Conservation (phyloP, 1,140 invertebrate genomes). For the Hylyphantes graminicola region DNA sequence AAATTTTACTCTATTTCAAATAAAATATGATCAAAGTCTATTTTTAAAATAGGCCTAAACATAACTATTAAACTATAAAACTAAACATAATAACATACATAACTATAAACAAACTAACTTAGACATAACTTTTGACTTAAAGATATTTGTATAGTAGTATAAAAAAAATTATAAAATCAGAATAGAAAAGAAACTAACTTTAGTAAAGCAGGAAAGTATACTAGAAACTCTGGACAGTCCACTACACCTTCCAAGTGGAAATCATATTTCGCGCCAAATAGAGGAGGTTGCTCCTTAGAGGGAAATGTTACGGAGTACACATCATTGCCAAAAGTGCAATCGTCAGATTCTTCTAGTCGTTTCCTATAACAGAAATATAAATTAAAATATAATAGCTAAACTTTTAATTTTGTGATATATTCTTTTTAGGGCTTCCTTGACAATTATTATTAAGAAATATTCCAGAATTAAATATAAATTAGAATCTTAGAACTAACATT, state of each 20-base stretch:
- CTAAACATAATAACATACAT: background rate
- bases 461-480: too few relatives aligned
- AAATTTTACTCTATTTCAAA: background rate
- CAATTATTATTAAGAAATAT: too few relatives aligned
- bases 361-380: constrained; percentile 67
- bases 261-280: constrained; percentile 97
- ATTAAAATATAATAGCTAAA: too few relatives aligned
- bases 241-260: constrained; percentile 96
- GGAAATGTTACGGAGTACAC: constrained; percentile 86
- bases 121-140: background rate
- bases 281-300: constrained; percentile 74
- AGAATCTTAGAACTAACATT: too few relatives aligned
- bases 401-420: too few relatives aligned
- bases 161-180: background rate
- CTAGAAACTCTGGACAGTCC: constrained; percentile 98
- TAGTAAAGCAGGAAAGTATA: constrained; percentile 87
- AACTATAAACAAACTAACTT: too few relatives aligned
- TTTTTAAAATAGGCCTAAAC: background rate
- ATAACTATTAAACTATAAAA: background rate
- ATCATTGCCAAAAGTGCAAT: constrained; percentile 85
- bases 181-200: constrained; percentile 71
- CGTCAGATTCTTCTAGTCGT: constrained; percentile 73
- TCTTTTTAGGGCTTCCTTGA: too few relatives aligned
- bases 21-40: background rate
- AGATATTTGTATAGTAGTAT: background rate